Base-by-base conservation (phyloP, 2,888 invertebrate species). In the Limnephilus marmoratus region DNA sequence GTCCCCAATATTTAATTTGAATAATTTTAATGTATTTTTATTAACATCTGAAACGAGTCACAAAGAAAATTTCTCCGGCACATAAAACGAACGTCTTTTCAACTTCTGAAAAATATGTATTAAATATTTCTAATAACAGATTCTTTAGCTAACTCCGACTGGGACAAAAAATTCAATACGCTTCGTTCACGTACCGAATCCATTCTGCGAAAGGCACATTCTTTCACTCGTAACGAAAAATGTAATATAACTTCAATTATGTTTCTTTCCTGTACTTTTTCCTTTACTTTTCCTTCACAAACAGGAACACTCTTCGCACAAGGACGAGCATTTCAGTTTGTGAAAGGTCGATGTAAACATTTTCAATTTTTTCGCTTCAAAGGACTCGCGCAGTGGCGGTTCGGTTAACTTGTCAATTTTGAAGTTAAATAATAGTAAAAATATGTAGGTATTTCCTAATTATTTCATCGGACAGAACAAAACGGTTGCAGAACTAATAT, bases 341-440 rank as follows among this genome's bases (percentile, higher is more conserved):
- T 90, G 81, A 93, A 92, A 92, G 92, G 92, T 92, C 93, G 93
- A 90, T 80, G 89, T 88, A 93, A 90, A 90, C 93, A 91, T 92
- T 91, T 92, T 92, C 81, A 82, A 87, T 82, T 89, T 90, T 91
- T 92, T 88, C 31, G 45, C 86, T 81, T 92, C 81, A 82, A 90
- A 90, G 90, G 90, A 24, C 31, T 24, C 11, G 45, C 86, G 49
- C 86, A 86, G 86, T 41, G 86, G 86, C 45, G 31, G 24, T 68
- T 18, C 68, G 68, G 18, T 53, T 53, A 49, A 49, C 5, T 53
- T 18, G 18, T 68, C 15, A 5, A 68, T 5, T 15, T 68, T 68
- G 0, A 18, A 18, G 5, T 68, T 24, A 18, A 5, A 24, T 1
- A 18, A 68, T 0, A 68, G 18, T 68, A 68, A 13, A 18, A 49